phyloP scores from a whole-genome alignment of 1,140 invertebrate genomes.

The Dendroctonus ponderosae region DNA sequence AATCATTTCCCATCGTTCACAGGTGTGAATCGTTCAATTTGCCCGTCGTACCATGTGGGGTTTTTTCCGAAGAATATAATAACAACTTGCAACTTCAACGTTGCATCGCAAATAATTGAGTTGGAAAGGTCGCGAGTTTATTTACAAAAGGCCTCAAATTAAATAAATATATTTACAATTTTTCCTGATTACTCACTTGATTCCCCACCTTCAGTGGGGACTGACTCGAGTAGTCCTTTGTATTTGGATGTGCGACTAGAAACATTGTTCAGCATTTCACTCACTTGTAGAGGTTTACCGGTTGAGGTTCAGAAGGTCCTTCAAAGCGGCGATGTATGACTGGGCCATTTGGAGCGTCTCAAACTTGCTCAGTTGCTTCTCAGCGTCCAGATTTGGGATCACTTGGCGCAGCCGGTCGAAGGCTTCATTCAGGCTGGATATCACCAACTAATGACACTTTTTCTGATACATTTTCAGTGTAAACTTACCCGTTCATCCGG shows the following conservation, averaged over 20 bases:
- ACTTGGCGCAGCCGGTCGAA: conserved; percentile 76
- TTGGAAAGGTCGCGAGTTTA: not conserved
- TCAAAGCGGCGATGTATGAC: conserved; percentile 74
- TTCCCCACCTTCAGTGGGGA: not conserved
- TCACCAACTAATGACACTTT: not conserved
- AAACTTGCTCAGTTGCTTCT: conserved; percentile 82
- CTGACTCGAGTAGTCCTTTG: too few species aligned
- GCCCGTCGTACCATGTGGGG: too few species aligned
- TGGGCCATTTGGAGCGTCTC: conserved; percentile 89
- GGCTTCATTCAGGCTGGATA: conserved; percentile 69
- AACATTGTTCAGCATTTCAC: not conserved
- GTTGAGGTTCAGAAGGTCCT: conserved; percentile 57
- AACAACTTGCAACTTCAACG: too few species aligned
- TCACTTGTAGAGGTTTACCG: conserved; percentile 4
- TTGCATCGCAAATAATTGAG: too few species aligned
- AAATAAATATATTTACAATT: not conserved
- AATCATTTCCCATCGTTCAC: too few species aligned
- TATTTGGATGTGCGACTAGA: conserved; percentile 20
- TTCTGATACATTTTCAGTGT: not conserved
- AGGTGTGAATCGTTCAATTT: too few species aligned
- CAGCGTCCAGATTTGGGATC: conserved; percentile 73
- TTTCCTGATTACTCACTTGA: not conserved
- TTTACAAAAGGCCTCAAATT: not conserved
- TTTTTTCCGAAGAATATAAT: too few species aligned
- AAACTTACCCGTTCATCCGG: conserved; percentile 64